phyloP scores from a whole-genome alignment of 1,140 invertebrate genomes.

The Uloborus diversus region DNA sequence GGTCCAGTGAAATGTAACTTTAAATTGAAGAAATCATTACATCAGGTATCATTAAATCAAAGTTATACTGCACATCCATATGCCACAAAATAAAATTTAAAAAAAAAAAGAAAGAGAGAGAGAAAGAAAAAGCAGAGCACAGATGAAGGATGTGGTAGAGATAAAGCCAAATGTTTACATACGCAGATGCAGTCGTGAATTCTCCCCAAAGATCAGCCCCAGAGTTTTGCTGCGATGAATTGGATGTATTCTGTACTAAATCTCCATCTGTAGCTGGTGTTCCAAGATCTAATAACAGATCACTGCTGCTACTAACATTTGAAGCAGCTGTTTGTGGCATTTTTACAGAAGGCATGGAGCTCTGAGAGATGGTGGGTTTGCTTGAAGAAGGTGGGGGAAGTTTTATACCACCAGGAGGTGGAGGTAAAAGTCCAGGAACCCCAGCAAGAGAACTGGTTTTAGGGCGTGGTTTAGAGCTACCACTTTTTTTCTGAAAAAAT shows the following conservation, averaged over 20 bases:
- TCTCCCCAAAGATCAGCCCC: constrained; percentile 74
- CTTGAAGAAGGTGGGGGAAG: constrained; percentile 73
- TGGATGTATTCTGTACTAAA: not conserved
- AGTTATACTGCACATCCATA: too few species aligned
- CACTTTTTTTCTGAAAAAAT: constrained; percentile 84
- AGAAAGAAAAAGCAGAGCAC: too few species aligned
- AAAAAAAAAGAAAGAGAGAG: too few species aligned
- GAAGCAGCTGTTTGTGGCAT: not conserved
- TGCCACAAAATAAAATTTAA: too few species aligned
- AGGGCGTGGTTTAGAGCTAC: constrained; percentile 74
- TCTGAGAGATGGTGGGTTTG: constrained; percentile 67
- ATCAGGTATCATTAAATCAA: too few species aligned
- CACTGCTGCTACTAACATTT: constrained; percentile 24
- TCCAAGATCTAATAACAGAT: constrained; percentile 42
- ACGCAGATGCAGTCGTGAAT: constrained; percentile 73
- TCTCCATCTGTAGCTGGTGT: not conserved
- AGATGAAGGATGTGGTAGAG: too few species aligned
- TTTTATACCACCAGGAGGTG: constrained; percentile 81
- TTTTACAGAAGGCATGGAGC: constrained; percentile 68
- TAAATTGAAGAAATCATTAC: too few species aligned
- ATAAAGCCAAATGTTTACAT: constrained; percentile 1
- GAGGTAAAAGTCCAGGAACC: constrained; percentile 75
- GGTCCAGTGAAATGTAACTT: too few species aligned
- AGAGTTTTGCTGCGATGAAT: constrained; percentile 8
- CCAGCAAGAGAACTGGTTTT: constrained; percentile 68